phyloP scores from a whole-genome alignment of 1,140 invertebrate species.

The Chlorops oryzae region DNA sequence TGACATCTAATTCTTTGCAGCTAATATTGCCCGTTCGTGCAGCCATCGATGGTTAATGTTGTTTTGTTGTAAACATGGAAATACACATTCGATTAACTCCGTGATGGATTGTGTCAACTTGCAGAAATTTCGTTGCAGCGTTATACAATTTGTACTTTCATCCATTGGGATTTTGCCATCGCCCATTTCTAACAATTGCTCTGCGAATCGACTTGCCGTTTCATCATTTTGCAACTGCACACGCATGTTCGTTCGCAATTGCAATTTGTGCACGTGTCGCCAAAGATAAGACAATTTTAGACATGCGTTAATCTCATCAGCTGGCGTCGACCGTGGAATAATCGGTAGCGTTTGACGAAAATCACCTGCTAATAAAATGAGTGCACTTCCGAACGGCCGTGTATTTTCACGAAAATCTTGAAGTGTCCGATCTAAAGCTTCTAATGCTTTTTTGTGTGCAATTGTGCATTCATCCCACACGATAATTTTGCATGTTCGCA shows the following conservation, averaged over 20 bases:
- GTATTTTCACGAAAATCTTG: background rate
- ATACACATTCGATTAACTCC: constrained; percentile 41
- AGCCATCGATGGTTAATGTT: constrained; percentile 40
- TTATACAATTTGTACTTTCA: constrained; percentile 35
- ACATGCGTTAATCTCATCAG: background rate
- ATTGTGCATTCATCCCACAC: constrained; percentile 47
- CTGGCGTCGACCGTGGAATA: constrained; percentile 6
- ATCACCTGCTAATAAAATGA: background rate
- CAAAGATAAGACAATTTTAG: background rate
- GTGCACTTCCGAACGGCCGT: background rate
- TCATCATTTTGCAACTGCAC: constrained; percentile 10
- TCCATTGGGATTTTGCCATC: constrained; percentile 40
- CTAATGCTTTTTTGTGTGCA: too few relatives aligned
- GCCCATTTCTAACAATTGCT: constrained; percentile 38
- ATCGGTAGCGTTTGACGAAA: constrained; percentile 16
- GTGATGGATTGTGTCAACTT: constrained; percentile 18
- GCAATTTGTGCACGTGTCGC: background rate
- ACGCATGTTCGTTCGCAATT: constrained; percentile 10
- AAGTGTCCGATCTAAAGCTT: background rate
- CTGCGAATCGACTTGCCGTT: constrained; percentile 32
- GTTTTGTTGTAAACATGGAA: constrained; percentile 41
- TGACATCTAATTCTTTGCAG: constrained; percentile 37
- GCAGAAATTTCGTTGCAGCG: constrained; percentile 30
- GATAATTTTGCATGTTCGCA: constrained; percentile 25
- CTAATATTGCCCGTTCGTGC: constrained; percentile 33